Evolutionary conservation across 2,797 vertebrate genomes (phyloP).

Genomic region (Notolepis coatsorum): DNA sequence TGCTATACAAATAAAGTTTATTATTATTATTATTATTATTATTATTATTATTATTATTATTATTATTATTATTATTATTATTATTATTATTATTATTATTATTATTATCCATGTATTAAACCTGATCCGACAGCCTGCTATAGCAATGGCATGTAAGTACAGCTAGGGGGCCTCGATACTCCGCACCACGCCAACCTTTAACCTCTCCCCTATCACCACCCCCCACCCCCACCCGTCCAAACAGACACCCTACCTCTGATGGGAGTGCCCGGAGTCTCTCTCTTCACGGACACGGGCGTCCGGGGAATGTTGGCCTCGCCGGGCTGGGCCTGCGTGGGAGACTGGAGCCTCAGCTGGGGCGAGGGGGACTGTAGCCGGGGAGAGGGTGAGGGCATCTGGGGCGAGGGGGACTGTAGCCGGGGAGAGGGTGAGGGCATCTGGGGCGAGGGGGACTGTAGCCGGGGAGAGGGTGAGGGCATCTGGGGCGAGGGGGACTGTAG

Average conservation of each 20-base stretch:
- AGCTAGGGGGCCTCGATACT: too few species aligned
- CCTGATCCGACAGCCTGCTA: too few species aligned
- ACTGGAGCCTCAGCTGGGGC: constrained; percentile 69
- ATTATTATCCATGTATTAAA: too few species aligned
- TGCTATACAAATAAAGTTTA: too few species aligned
- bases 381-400: too few species aligned
- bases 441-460: constrained; percentile 56
- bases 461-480: too few species aligned
- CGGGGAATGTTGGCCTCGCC: constrained; percentile 71
- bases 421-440: too few species aligned
- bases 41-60: too few species aligned
- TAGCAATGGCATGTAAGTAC: too few species aligned
- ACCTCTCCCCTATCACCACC: background rate
- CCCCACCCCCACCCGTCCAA: background rate
- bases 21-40: too few species aligned
- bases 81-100: too few species aligned
- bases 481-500: constrained; percentile 69
- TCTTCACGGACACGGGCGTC: constrained; percentile 77
- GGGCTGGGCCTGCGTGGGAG: constrained; percentile 69
- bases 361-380: constrained; percentile 68
- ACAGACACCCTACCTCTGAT: constrained; percentile 67
- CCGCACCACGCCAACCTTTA: background rate
- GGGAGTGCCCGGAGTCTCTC: constrained; percentile 76
- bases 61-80: too few species aligned
- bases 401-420: constrained; percentile 65